Conservation (phyloP, 2,888 invertebrate species). For the Conops quadrifasciatus region DNA sequence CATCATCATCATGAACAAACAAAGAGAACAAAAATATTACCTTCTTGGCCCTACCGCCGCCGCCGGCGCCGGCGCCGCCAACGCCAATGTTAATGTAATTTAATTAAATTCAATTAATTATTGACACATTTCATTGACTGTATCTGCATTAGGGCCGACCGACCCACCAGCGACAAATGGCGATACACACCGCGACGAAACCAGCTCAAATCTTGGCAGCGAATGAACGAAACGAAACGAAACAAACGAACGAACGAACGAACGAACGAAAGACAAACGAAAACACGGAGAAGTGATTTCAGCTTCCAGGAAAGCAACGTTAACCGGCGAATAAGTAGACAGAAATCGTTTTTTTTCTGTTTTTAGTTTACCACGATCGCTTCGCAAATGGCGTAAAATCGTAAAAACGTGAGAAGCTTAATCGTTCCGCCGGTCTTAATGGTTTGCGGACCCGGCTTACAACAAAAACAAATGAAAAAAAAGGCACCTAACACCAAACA, state of each 20-base stretch:
- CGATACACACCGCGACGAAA: slow-evolving; percentile 12
- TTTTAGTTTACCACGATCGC: slow-evolving; percentile 12
- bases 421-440: not conserved
- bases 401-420: slow-evolving; percentile 56
- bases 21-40: not conserved
- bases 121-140: slow-evolving; percentile 58
- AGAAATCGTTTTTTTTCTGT: not conserved
- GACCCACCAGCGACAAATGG: slow-evolving; percentile 44
- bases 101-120: slow-evolving; percentile 64
- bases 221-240: no score
- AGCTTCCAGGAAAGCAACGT: not conserved
- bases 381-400: slow-evolving; percentile 46
- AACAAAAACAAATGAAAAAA: not conserved
- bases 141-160: slow-evolving; percentile 36
- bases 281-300: no score
- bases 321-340: no score
- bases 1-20: no score
- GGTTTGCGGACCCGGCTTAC: no score
- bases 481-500: no score
- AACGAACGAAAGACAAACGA: no score
- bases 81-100: slow-evolving; percentile 34
- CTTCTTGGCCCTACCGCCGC: not conserved
- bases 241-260: not conserved
- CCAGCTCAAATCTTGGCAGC: not conserved
- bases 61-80: not conserved